Conservation (phyloP, 2,113 vertebrate species). For the Oryzias curvinotus region DNA sequence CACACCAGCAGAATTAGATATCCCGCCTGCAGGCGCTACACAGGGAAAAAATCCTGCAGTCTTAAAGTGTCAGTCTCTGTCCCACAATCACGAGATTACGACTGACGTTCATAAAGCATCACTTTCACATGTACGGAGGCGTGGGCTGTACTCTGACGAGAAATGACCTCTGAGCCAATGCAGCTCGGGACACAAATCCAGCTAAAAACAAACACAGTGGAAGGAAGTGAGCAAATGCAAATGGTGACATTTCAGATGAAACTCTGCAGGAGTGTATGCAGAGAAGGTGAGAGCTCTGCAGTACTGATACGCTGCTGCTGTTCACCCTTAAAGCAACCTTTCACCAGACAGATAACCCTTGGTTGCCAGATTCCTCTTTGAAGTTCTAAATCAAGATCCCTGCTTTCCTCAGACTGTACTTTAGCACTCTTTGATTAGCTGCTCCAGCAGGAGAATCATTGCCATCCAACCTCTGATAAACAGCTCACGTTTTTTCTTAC, state of each 20-base stretch:
- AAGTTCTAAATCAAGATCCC: not conserved
- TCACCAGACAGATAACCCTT: no score
- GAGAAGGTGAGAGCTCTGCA: not conserved
- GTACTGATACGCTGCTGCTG: not conserved
- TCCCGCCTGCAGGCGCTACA: slow-evolving; percentile 15
- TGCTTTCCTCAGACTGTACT: not conserved
- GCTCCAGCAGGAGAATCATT: not conserved
- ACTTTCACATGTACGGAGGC: slow-evolving; percentile 23
- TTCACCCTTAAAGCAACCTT: slow-evolving; percentile 1
- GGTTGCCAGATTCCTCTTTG: not conserved
- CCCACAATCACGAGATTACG: slow-evolving; percentile 20
- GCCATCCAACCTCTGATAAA: not conserved
- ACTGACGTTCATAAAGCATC: slow-evolving; percentile 16
- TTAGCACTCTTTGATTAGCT: not conserved
- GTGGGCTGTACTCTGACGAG: slow-evolving; percentile 9
- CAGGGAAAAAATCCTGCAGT: slow-evolving; percentile 9
- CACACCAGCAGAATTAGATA: slow-evolving; percentile 29
- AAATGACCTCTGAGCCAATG: slow-evolving; percentile 22
- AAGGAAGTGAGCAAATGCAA: not conserved
- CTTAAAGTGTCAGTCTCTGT: slow-evolving; percentile 3
- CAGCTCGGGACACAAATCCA: slow-evolving; percentile 13
- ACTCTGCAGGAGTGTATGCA: not conserved
- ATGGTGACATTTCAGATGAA: slow-evolving; percentile 7
- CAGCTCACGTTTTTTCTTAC: not conserved
- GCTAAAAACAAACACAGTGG: not conserved